Percentiles rank a stretch among this genome's conserved stretches.
Conservation (phyloP, 1,140 invertebrate species). For the Steinernema feltiae region DNA sequence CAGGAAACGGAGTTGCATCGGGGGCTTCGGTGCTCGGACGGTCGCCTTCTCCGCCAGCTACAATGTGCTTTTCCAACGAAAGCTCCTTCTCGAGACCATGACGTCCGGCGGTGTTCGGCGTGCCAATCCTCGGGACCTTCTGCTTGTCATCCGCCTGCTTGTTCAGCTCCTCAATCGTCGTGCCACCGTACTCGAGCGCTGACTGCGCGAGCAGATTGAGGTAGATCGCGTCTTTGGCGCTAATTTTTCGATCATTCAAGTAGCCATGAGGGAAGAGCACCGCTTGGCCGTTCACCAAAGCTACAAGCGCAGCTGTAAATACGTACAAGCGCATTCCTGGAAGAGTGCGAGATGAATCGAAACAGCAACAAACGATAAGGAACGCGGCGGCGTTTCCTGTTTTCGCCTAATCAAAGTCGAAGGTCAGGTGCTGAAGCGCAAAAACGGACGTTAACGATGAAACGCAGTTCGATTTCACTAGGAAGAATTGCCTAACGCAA, state of each 20-base stretch:
- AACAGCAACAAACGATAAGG: too few species aligned
- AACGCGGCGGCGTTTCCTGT: too few species aligned
- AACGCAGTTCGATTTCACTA: too few species aligned
- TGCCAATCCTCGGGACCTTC: not conserved
- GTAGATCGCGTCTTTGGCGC: not conserved
- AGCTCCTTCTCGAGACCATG: not conserved
- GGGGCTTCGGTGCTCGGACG: too few species aligned
- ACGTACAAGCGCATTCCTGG: not conserved
- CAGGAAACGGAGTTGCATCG: too few species aligned
- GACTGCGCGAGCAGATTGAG: not conserved
- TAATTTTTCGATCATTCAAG: not conserved
- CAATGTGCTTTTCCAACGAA: not conserved
- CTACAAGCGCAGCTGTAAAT: not conserved
- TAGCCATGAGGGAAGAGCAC: not conserved
- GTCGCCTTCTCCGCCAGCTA: not conserved
- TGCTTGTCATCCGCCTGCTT: not conserved
- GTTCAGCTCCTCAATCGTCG: not conserved
- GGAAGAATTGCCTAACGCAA: not conserved
- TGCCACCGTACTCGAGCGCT: not conserved
- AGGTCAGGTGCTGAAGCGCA: too few species aligned
- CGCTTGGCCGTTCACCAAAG: not conserved
- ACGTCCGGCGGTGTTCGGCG: not conserved
- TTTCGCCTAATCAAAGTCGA: too few species aligned
- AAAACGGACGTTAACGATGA: too few species aligned
- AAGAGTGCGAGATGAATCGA: not conserved